Base-by-base conservation (phyloP, 2,888 invertebrate species). In the Branchipolynoe longqiensis region DNA sequence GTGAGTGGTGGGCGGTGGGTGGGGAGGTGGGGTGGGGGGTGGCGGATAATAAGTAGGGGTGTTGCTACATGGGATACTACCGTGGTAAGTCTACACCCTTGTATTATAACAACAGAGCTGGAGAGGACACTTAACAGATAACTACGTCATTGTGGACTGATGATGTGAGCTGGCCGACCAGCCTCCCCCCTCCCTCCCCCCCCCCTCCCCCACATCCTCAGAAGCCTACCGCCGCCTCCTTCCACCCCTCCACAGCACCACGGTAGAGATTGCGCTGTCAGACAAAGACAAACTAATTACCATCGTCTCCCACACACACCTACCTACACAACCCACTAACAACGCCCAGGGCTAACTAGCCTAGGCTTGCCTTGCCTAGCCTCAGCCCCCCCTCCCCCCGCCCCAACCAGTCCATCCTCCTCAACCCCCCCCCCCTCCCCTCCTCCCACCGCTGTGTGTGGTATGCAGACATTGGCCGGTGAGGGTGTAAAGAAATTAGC, bases 401-500 rank as follows among this genome's bases (percentile, higher is more conserved):
- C 36, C 38, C 38, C 62, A 62, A 3, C 62, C 28, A 28, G 12
- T 31, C 62, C 25, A 25, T 62, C 28, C 25, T 1, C 25, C 18
- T 62, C 62, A 4, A 25, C 62, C 36, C 64, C 12, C 64, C 69
- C 69, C 38, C 36, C 25, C 69, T 22, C 69, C 33, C 1, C 25
- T 8, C 33, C 33, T 38, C 33, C 38, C 1, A 33, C 18, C 78
- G 2, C 41, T 78, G 78, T 78, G 78, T 78, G 78, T 78, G 78
- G 78, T 78, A 78, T 12, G 33, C 25, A 14, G 2, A 31, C 25
- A 48, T 33, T 48, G 48, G 62, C 38, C 69, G 28, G 31, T 31
- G 78, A 48, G 78, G 78, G 78, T 78, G 78, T 78, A 25, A 78
- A 48, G 78, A 78, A 78, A 78, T 78, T 78, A 78, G 78, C 54